Evolutionary conservation across 2,113 vertebrate genomes (phyloP).

Genomic region (Centropus bengalensis): DNA sequence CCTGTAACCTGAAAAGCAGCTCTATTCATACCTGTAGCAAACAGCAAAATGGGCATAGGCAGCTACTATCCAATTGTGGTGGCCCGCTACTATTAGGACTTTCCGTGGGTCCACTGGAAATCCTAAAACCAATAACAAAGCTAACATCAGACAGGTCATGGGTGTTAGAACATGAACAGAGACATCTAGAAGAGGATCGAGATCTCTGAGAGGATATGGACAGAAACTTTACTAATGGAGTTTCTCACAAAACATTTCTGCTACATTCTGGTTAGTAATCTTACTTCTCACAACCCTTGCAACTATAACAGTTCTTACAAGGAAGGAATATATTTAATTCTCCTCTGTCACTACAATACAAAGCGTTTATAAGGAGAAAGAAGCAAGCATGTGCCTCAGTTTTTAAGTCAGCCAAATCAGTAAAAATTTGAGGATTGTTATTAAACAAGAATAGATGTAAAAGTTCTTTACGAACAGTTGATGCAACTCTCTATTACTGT

Average conservation of each 20-base stretch:
- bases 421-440: not conserved
- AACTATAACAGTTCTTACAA: not conserved
- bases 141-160: not conserved
- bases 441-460: not conserved
- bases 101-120: conserved; percentile 93
- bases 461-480: not conserved
- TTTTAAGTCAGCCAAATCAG: not conserved
- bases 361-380: not conserved
- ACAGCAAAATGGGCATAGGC: conserved; percentile 98
- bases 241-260: not conserved
- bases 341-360: not conserved
- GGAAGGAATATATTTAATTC: not conserved
- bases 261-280: not conserved
- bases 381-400: not conserved
- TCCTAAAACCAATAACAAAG: conserved; percentile 70
- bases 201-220: not conserved
- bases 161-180: not conserved
- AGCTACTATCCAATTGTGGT: conserved; percentile 98
- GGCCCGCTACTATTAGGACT: conserved; percentile 94
- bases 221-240: not conserved
- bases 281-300: not conserved
- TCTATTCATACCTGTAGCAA: conserved; percentile 90
- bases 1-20: not conserved
- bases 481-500: not conserved
- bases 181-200: not conserved